phyloP scores from a whole-genome alignment of 92 coral and sea anemone species.

The Porites divaricata region DNA sequence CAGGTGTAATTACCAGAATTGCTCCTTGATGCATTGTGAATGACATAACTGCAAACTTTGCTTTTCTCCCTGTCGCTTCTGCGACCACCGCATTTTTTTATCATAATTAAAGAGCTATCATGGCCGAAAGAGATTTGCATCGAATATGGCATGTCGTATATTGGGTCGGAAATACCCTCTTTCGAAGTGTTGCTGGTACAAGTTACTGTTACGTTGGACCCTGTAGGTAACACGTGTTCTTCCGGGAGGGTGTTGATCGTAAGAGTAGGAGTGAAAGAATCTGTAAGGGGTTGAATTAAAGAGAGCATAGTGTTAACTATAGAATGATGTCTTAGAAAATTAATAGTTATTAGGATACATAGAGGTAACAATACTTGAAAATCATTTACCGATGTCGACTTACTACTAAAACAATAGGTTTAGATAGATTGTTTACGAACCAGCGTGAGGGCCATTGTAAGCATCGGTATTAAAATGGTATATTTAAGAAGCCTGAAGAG shows the following conservation, averaged over 20 bases:
- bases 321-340: no score
- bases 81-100: slow-evolving; percentile 19
- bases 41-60: slow-evolving; percentile 13
- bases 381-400: no score
- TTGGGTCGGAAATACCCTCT: no score
- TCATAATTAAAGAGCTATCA: not conserved
- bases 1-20: slow-evolving; percentile 46
- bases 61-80: not conserved
- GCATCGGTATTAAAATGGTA: no score
- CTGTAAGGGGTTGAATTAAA: not conserved
- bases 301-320: no score
- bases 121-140: slow-evolving; percentile 8
- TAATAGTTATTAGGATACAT: no score
- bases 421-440: no score
- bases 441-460: no score
- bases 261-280: not conserved
- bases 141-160: slow-evolving; percentile 8
- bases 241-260: slow-evolving; percentile 8
- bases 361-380: no score
- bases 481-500: no score
- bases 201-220: slow-evolving; percentile 43
- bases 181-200: slow-evolving; percentile 31
- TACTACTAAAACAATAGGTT: no score
- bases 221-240: slow-evolving; percentile 19
- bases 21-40: slow-evolving; percentile 24